These are phyloP conservation scores for Mycalesis mineus DNA, from an alignment of 2,888 invertebrate species.

Conservation along the genomic window DNA sequence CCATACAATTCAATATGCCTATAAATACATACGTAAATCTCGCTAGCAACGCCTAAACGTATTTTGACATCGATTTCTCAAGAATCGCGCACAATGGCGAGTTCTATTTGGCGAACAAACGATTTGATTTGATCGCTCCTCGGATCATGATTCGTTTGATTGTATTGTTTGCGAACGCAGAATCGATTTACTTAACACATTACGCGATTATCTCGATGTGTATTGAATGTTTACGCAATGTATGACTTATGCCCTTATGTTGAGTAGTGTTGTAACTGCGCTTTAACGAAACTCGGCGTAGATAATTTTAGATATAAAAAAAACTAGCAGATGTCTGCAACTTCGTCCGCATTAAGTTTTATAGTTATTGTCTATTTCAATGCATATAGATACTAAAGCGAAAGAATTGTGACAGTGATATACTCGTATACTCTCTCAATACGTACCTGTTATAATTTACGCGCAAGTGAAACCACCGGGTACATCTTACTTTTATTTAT, in stretches of 20 bases:
- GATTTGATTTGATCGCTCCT: conserved; percentile 30
- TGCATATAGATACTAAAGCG: too few species aligned
- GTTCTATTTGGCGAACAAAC: conserved; percentile 30
- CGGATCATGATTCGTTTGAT: conserved; percentile 28
- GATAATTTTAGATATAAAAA: too few species aligned
- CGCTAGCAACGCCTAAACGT: neutral
- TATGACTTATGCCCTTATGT: conserved; percentile 1
- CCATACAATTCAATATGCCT: neutral
- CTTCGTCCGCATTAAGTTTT: too few species aligned
- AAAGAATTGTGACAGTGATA: too few species aligned
- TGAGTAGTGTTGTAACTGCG: neutral
- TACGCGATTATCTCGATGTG: conserved; percentile 3
- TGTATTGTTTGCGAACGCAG: conserved; percentile 25
- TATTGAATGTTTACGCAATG: conserved; percentile 5
- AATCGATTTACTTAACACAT: conserved; percentile 17
- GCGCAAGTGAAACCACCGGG: too few species aligned
- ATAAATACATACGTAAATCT: neutral
- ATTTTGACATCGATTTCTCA: conserved; percentile 25
- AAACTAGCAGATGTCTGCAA: too few species aligned
- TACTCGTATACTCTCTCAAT: too few species aligned
- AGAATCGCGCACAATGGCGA: conserved; percentile 24
- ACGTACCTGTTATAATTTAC: too few species aligned
- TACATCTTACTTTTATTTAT: too few species aligned
- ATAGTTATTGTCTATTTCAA: too few species aligned
- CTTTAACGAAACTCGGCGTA: too few species aligned